phyloP scores from a whole-genome alignment of 2,797 vertebrate species.

The Odontamblyopus rebecca region DNA sequence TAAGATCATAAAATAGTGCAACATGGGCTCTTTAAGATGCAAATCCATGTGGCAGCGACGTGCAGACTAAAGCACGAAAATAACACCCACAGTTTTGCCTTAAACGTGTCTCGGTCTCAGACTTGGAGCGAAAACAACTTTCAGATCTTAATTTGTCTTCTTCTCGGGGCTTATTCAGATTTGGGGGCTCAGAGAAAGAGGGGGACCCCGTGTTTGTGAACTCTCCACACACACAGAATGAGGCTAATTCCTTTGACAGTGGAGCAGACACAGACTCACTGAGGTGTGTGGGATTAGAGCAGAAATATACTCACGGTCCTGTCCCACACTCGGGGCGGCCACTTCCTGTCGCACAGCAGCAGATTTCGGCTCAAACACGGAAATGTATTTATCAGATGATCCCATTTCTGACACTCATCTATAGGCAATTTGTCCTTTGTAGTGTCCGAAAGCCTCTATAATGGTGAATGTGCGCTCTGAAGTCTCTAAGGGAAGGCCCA shows the following conservation, averaged over 20 bases:
- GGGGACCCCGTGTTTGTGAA: conserved; percentile 52
- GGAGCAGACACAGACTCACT: conserved; percentile 30
- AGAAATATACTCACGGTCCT: conserved; percentile 25
- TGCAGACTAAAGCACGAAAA: no score
- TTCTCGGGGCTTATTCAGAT: conserved; percentile 60
- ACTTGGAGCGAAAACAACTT: neutral
- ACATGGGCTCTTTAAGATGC: no score
- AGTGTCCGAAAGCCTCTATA: no score
- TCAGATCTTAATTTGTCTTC: conserved; percentile 40
- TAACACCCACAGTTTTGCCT: neutral
- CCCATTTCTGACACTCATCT: no score
- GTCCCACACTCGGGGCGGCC: conserved; percentile 17
- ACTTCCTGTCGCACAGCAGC: conserved; percentile 41
- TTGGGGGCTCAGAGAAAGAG: conserved; percentile 48
- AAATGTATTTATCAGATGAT: no score
- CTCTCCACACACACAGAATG: conserved; percentile 60
- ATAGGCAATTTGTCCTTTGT: no score
- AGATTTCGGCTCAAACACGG: neutral
- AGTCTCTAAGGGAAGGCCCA: no score
- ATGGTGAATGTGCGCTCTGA: no score
- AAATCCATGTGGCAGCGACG: neutral
- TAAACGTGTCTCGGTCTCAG: neutral
- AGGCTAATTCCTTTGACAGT: conserved; percentile 66
- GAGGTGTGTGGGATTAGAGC: conserved; percentile 48
- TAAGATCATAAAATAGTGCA: no score